A percentile compares a stretch with the other conserved stretches of the same genome.
phyloP scores from a whole-genome alignment of 2,797 vertebrate genomes.

The Alectoris magna region DNA sequence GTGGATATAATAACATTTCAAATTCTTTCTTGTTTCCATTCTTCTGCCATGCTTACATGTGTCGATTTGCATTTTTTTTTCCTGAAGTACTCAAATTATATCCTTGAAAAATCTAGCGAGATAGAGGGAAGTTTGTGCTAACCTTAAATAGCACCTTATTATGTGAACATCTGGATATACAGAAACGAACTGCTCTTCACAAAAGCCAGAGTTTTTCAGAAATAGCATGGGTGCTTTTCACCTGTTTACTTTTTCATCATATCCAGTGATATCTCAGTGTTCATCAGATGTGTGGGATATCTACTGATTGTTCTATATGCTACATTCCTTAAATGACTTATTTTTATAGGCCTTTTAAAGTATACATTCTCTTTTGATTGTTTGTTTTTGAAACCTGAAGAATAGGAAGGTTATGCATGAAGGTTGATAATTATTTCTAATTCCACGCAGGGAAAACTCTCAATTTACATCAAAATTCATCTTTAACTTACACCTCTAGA shows the following conservation, averaged over 20 bases:
- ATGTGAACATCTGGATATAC: slow-evolving; percentile 59
- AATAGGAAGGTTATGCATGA: neutral
- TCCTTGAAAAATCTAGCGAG: slow-evolving; percentile 5
- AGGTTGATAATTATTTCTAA: neutral
- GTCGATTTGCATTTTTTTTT: slow-evolving; percentile 55
- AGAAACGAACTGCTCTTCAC: slow-evolving; percentile 7
- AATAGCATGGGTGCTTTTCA: neutral
- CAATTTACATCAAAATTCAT: neutral
- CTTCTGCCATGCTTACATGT: neutral
- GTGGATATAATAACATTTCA: slow-evolving; percentile 39
- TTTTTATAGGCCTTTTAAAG: neutral
- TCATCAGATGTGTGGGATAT: neutral
- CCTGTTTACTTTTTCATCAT: neutral
- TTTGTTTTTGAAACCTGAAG: neutral
- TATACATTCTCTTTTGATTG: neutral
- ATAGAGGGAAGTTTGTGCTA: neutral
- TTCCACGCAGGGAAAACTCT: neutral
- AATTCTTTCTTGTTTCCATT: slow-evolving; percentile 51
- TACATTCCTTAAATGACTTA: neutral
- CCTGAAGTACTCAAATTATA: slow-evolving; percentile 32
- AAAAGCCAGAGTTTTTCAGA: slow-evolving; percentile 22
- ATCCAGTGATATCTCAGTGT: neutral
- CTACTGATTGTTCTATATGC: neutral
- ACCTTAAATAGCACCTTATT: slow-evolving; percentile 65
- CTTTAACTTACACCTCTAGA: neutral